Conservation (phyloP, 2,888 invertebrate species). For the Spatulosminthurus flaviceps region DNA sequence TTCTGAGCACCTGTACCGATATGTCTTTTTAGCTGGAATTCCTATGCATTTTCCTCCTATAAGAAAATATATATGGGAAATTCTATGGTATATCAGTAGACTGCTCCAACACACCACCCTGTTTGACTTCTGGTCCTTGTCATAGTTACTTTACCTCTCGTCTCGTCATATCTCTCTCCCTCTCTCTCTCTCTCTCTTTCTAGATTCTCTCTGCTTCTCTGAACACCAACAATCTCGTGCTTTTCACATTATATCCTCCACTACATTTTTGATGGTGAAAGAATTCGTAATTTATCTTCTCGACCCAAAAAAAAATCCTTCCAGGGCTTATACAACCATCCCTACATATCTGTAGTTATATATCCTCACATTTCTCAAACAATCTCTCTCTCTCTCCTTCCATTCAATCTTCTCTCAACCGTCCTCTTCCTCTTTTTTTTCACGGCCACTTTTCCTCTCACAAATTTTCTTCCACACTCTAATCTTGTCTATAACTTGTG, state of each 20-base stretch:
- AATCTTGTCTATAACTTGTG: too few species aligned
- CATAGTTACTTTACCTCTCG: slow-evolving; percentile 11
- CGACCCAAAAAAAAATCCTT: slow-evolving; percentile 15
- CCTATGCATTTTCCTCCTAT: too few species aligned
- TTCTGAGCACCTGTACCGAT: slow-evolving; percentile 6
- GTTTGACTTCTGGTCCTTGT: slow-evolving; percentile 30
- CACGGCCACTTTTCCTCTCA: background rate
- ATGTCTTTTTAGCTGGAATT: background rate
- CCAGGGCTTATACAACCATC: background rate
- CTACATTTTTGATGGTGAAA: slow-evolving; percentile 18
- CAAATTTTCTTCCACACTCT: too few species aligned
- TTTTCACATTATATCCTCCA: background rate
- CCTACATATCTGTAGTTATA: too few species aligned
- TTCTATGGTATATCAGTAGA: too few species aligned
- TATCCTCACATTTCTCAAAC: background rate
- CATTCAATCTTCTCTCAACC: background rate
- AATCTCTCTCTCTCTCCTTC: too few species aligned
- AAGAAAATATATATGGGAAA: too few species aligned
- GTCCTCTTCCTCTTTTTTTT: background rate
- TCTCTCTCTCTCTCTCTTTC: background rate
- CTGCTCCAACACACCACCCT: too few species aligned
- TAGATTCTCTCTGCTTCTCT: slow-evolving; percentile 5
- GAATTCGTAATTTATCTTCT: slow-evolving; percentile 27
- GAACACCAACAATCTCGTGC: slow-evolving; percentile 22
- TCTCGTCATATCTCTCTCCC: background rate